A percentile compares a stretch with the other conserved stretches of the same genome.
phyloP scores from a whole-genome alignment of 2,113 vertebrate species.

The Mus spicilegus region DNA sequence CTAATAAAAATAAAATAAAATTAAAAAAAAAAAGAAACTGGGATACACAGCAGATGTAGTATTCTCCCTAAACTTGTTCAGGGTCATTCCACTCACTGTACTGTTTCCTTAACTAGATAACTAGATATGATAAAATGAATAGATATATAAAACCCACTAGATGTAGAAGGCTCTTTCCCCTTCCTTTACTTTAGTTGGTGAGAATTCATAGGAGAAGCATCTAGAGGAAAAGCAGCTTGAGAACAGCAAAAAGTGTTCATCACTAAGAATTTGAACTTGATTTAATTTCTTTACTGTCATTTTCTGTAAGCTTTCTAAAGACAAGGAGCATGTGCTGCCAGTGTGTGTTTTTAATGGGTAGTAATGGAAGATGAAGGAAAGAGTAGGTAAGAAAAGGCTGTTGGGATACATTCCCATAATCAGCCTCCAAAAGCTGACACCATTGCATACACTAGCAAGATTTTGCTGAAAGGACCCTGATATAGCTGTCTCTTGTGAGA shows the following conservation, averaged over 20 bases:
- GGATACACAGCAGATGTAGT: not conserved
- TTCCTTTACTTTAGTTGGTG: not conserved
- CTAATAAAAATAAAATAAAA: no score
- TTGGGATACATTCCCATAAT: not conserved
- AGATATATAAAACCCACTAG: not conserved
- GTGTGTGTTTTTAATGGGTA: constrained; percentile 33
- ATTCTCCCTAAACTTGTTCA: not conserved
- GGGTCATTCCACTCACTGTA: not conserved
- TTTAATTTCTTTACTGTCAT: not conserved
- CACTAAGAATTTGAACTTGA: not conserved
- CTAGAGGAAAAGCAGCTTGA: not conserved
- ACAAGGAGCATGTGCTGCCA: not conserved
- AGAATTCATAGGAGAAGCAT: not conserved
- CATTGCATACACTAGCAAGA: no score
- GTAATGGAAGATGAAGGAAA: constrained; percentile 13
- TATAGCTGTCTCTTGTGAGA: no score
- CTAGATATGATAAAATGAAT: not conserved
- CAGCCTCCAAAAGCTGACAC: no score
- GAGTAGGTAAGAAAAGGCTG: not conserved
- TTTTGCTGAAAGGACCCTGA: no score
- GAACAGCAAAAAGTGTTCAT: not conserved
- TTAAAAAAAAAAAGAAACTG: no score
- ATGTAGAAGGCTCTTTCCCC: not conserved
- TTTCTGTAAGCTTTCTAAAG: constrained; percentile 30
- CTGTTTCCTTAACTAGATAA: not conserved